Evolutionary conservation across 2,888 invertebrate genomes (phyloP), one percentile per base, ranked within the genome.

Genomic region (Bembecia ichneumoniformis): DNA sequence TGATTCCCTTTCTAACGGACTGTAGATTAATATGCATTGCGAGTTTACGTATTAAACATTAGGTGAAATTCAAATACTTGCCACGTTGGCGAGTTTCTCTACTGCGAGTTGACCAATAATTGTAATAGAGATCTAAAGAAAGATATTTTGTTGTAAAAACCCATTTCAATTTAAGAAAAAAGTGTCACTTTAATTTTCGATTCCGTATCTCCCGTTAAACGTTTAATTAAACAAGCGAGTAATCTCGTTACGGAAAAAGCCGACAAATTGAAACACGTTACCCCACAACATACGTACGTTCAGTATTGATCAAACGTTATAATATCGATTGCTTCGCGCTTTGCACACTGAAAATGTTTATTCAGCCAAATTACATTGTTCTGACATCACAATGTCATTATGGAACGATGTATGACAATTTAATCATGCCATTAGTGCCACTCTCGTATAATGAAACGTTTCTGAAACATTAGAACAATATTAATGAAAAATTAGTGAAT

Each of bases 291-390:
- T 14, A 58, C 56, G 55, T 10, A 34, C 28, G 43, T 48, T 28
- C 44, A 9, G 53, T 64, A 64, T 62, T 58, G 61, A 64, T 62
- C 60, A 64, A 64, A 60, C 53, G 49, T 35, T 47, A 48, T 45
- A 57, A 51, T 58, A 58, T 57, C 57, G 53, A 60, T 55, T 56
- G 47, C 46, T 51, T 44, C 44, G 48, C 50, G 47, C 51, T 56
- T 55, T 47, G 49, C 34, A 47, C 43, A 44, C 44, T 40, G 40
- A 15, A 44, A 44, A 15, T 44, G 17, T 17, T 13, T 17, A 16
- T 44, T 15, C 44, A 16, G 44, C 15, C 17, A 44, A 44, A 44
- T 44, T 44, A 44, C 44, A 17, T 44, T 44, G 44, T 44, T 44
- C 44, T 44, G 17, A 15, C 44, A 16, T 17, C 17, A 15, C 13